A percentile compares a stretch with the other conserved stretches of the same genome.
Conservation (phyloP, 2,888 invertebrate genomes). For the Spatulosminthurus flaviceps region DNA sequence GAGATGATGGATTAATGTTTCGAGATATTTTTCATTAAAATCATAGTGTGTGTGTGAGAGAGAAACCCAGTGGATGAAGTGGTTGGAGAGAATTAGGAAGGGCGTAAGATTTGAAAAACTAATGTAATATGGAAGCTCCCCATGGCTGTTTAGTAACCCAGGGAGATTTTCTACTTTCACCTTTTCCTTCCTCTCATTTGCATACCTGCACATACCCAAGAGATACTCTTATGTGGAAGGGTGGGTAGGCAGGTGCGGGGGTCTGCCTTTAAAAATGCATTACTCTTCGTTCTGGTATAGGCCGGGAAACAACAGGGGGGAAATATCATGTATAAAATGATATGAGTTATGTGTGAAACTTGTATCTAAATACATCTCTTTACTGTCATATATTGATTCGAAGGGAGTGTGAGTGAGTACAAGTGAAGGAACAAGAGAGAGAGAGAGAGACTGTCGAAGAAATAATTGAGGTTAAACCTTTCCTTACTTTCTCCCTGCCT, state of each 20-base stretch:
- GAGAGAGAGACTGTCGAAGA: neutral
- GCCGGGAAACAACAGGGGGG: no score
- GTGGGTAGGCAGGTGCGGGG: neutral
- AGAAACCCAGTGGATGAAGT: no score
- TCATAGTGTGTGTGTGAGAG: no score
- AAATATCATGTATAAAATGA: no score
- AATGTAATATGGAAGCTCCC: neutral
- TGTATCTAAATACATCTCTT: no score
- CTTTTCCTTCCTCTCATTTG: neutral
- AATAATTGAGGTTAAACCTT: neutral
- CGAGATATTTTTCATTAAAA: no score
- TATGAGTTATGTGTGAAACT: no score
- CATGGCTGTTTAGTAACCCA: neutral
- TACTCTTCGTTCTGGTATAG: neutral
- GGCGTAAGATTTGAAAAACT: no score
- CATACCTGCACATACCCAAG: neutral
- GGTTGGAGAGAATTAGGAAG: no score
- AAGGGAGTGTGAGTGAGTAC: no score
- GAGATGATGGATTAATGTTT: no score
- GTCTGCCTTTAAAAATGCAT: neutral
- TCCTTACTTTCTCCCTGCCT: neutral
- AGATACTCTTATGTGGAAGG: neutral
- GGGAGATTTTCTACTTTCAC: neutral
- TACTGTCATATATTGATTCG: neutral
- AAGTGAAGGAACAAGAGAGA: no score